Conservation (phyloP, 2,113 vertebrate genomes). For the Sphyrna mokarran region DNA sequence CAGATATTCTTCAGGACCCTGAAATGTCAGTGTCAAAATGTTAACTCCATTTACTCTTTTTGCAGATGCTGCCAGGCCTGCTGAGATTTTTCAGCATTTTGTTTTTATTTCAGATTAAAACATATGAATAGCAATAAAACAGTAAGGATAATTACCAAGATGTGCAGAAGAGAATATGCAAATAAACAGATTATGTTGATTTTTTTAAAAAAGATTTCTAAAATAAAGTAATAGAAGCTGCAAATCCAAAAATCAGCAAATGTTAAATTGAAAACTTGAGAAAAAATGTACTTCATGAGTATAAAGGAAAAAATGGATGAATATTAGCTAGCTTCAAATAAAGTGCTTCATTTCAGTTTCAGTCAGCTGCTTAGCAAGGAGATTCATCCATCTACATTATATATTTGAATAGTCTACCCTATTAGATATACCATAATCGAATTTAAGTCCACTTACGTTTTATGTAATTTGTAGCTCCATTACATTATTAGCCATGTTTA, state of each 20-base stretch:
- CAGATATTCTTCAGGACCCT: too few species aligned
- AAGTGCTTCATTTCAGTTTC: background rate
- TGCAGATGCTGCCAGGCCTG: too few species aligned
- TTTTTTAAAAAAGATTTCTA: background rate
- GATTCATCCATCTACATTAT: background rate
- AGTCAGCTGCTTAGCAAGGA: background rate
- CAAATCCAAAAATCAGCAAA: background rate
- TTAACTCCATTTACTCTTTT: too few species aligned
- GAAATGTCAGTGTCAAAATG: background rate
- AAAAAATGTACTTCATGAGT: background rate
- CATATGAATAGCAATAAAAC: background rate
- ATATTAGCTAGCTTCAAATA: background rate
- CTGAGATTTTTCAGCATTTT: too few species aligned
- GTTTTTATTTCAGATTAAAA: background rate
- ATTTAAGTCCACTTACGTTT: background rate
- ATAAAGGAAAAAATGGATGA: background rate
- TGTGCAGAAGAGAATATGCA: background rate
- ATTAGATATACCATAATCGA: background rate
- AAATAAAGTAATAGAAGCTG: background rate
- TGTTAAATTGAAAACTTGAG: background rate
- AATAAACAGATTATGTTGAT: background rate
- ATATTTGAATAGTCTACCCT: background rate
- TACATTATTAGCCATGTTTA: background rate
- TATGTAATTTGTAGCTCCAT: background rate
- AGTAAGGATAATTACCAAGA: background rate